Conservation (phyloP, 2,113 vertebrate genomes). For the Hystrix cristata region DNA sequence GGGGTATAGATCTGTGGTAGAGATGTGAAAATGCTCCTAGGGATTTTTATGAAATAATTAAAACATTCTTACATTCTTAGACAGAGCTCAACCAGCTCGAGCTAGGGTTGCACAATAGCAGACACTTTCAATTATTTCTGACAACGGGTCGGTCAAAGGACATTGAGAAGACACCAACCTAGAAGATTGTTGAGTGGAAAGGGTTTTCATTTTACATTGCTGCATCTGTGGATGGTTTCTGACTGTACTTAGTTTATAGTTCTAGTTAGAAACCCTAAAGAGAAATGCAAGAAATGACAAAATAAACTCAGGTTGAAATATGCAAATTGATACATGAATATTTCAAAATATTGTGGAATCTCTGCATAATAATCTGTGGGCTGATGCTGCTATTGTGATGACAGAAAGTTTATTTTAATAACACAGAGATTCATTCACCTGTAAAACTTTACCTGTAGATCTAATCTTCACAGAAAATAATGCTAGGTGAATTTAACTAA, state of each 20-base stretch:
- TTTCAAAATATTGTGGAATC: constrained; percentile 57
- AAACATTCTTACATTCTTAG: constrained; percentile 58
- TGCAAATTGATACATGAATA: constrained; percentile 53
- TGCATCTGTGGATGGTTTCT: constrained; percentile 14
- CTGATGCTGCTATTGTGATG: neutral
- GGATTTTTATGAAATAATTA: neutral
- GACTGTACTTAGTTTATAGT: neutral
- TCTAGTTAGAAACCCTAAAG: constrained; percentile 52
- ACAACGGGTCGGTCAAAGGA: neutral
- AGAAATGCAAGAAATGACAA: constrained; percentile 48
- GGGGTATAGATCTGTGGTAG: neutral
- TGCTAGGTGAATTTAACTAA: constrained; percentile 47
- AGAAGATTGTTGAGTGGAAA: constrained; percentile 47
- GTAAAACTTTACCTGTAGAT: constrained; percentile 37
- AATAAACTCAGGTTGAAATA: constrained; percentile 57
- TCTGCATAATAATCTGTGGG: neutral
- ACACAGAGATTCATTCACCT: neutral
- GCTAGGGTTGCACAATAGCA: neutral
- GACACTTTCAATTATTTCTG: neutral
- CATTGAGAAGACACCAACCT: constrained; percentile 29
- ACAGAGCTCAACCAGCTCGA: neutral
- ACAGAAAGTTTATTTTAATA: constrained; percentile 62
- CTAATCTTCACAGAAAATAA: constrained; percentile 49
- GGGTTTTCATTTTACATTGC: constrained; percentile 39
- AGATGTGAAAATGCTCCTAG: neutral